These are phyloP conservation scores for Prinia subflava DNA, from an alignment of 2,113 vertebrate genomes.

Conservation along the genomic window DNA sequence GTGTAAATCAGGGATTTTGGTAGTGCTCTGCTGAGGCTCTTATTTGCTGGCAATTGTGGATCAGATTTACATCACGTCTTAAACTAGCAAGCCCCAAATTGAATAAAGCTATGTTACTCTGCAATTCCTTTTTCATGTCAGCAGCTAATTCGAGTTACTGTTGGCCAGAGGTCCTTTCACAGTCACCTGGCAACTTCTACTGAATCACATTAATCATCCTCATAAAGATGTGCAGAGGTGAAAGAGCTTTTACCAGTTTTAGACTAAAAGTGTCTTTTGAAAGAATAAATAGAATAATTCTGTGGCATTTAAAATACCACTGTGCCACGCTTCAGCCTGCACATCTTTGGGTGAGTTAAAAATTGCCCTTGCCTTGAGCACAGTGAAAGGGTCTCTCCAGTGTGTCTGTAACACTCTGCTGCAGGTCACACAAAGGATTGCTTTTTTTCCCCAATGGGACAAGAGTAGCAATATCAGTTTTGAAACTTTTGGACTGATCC, in stretches of 20 bases:
- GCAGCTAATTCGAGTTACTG: slow-evolving; percentile 20
- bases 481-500: background rate
- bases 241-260: background rate
- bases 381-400: background rate
- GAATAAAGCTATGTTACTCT: background rate
- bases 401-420: background rate
- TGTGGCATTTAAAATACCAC: background rate
- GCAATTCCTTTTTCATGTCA: background rate
- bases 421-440: background rate
- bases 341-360: slow-evolving; percentile 3
- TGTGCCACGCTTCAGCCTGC: background rate
- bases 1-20: background rate
- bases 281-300: slow-evolving; percentile 9
- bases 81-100: background rate
- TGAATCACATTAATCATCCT: slow-evolving; percentile 36
- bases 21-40: background rate
- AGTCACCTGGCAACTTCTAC: slow-evolving; percentile 26
- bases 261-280: background rate
- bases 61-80: slow-evolving; percentile 1
- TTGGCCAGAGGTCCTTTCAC: slow-evolving; percentile 32
- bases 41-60: background rate
- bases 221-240: background rate
- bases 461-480: background rate
- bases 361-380: slow-evolving; percentile 19
- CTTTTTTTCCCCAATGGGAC: background rate